phyloP scores from a whole-genome alignment of 92 coral and sea anemone species.

The Porites divaricata region DNA sequence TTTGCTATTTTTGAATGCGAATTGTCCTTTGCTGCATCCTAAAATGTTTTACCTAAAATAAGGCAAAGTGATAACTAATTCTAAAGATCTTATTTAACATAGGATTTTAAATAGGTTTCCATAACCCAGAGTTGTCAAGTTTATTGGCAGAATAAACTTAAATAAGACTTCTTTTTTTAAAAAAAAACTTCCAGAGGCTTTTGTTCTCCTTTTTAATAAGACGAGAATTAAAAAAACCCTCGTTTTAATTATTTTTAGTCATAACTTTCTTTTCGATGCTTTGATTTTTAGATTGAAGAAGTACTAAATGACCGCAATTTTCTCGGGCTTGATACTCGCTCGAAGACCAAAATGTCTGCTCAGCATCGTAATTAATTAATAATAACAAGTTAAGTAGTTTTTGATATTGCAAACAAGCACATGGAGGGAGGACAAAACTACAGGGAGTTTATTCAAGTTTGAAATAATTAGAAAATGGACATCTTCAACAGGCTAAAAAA shows the following conservation, averaged over 20 bases:
- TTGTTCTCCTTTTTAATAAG: neutral
- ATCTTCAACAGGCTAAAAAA: neutral
- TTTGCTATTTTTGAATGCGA: too few relatives aligned
- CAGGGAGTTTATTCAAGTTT: constrained; percentile 6
- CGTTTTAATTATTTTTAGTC: constrained; percentile 4
- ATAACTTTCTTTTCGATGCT: neutral
- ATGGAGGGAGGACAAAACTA: neutral
- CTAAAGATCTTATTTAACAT: too few relatives aligned
- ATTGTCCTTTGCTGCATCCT: too few relatives aligned
- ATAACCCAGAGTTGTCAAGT: neutral
- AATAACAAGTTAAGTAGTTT: neutral
- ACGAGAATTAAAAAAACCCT: neutral
- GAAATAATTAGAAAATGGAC: neutral
- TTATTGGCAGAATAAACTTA: neutral
- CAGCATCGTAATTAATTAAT: neutral
- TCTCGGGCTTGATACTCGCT: neutral
- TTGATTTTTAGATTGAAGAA: neutral
- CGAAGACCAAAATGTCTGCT: neutral
- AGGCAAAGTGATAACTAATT: too few relatives aligned
- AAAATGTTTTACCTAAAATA: too few relatives aligned
- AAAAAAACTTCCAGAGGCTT: neutral
- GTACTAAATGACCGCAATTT: neutral
- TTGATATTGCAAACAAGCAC: neutral
- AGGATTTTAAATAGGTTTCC: too few relatives aligned
- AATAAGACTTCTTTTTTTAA: neutral